Evolutionary conservation across 2,888 invertebrate species (phyloP).

Genomic region (Masnerella sp.): DNA sequence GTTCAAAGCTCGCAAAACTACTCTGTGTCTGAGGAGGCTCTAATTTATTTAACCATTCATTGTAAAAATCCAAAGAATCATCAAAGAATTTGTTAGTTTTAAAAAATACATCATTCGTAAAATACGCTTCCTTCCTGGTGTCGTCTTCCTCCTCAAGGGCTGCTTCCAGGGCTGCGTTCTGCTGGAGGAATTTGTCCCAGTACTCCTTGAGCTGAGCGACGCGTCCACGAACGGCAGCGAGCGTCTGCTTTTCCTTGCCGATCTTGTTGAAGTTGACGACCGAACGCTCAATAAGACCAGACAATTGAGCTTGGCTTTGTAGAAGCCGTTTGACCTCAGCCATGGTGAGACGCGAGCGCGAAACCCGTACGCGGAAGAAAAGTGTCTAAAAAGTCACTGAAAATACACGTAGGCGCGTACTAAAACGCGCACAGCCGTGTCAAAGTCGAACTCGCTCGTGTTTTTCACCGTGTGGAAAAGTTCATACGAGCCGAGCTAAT

Average conservation of each 20-base stretch:
- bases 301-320: neutral
- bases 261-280: neutral
- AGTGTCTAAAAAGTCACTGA: too few species aligned
- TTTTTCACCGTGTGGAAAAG: too few species aligned
- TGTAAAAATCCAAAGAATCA: slow-evolving; percentile 2
- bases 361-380: too few species aligned
- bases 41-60: neutral
- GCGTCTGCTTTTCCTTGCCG: neutral
- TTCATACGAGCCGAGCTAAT: too few species aligned
- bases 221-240: neutral
- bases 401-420: too few species aligned
- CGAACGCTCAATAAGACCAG: neutral
- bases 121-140: neutral
- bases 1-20: neutral
- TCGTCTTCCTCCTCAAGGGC: neutral
- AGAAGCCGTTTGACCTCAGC: too few species aligned
- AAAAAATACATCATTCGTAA: slow-evolving; percentile 1
- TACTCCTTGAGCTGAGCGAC: neutral
- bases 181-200: neutral
- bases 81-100: too few species aligned
- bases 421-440: too few species aligned
- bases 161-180: neutral
- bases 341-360: too few species aligned
- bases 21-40: neutral
- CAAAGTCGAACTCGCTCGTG: too few species aligned